phyloP scores from a whole-genome alignment of 1,140 invertebrate species.

The Caerostris extrusa region DNA sequence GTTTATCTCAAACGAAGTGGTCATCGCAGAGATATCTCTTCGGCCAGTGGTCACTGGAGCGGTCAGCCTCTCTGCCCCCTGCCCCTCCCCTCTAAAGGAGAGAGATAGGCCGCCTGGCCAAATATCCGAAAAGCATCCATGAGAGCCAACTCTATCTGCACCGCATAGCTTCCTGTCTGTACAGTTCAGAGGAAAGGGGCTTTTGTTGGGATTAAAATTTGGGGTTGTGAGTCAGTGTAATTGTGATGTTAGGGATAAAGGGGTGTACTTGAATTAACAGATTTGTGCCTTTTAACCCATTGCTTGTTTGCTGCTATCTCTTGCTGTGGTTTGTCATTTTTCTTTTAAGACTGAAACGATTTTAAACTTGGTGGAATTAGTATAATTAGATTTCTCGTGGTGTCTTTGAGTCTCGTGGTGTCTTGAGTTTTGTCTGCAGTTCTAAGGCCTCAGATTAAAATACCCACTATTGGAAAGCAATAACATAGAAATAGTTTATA shows the following conservation, averaged over 20 bases:
- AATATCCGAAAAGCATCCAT: conserved; percentile 18
- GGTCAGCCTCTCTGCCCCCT: neutral
- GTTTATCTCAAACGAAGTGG: conserved; percentile 22
- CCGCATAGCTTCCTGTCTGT: conserved; percentile 33
- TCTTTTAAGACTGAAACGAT: no score
- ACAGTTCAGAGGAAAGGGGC: neutral
- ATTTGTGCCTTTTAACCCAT: neutral
- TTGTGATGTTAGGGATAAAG: neutral
- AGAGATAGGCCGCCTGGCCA: conserved; percentile 32
- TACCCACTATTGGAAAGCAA: no score
- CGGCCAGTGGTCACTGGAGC: conserved; percentile 34
- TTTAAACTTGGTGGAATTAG: no score
- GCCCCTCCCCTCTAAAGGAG: neutral
- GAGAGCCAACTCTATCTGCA: conserved; percentile 22
- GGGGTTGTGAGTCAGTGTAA: conserved; percentile 35
- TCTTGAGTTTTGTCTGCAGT: no score
- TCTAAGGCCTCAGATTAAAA: no score
- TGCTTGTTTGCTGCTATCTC: no score
- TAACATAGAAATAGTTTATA: no score
- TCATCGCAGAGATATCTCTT: conserved; percentile 23
- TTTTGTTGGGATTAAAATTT: conserved; percentile 49
- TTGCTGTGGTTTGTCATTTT: no score
- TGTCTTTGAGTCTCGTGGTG: no score
- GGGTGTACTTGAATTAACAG: neutral
- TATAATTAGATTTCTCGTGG: no score